Conservation (phyloP, 2,888 invertebrate species). For the Xestia ashworthii region DNA sequence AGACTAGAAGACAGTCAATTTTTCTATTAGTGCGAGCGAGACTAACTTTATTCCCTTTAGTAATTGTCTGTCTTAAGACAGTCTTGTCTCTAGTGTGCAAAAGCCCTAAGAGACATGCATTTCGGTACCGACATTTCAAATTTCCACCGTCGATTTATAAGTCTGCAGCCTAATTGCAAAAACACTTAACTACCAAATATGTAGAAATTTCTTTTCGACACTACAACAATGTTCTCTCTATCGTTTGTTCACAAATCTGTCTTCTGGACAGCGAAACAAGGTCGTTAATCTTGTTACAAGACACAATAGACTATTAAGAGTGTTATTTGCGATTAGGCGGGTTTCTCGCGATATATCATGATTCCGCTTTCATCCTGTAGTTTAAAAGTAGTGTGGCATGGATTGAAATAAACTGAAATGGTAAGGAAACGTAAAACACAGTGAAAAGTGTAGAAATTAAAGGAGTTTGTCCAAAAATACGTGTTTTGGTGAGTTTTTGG, state of each 20-base stretch:
- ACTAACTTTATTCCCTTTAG: too few species aligned
- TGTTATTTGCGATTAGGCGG: constrained; percentile 7
- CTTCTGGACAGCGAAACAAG: not conserved
- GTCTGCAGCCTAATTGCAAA: not conserved
- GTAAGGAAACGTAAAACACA: not conserved
- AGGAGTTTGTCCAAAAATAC: not conserved
- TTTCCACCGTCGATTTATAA: not conserved
- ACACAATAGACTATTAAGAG: not conserved
- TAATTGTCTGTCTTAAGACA: too few species aligned
- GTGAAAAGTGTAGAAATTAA: not conserved
- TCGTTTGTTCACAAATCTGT: constrained; percentile 13
- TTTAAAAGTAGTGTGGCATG: too few species aligned
- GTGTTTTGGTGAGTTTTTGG: constrained; percentile 6
- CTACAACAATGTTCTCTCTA: not conserved
- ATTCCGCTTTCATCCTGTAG: constrained; percentile 6
- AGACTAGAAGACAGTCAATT: too few species aligned
- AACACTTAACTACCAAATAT: not conserved
- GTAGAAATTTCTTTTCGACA: not conserved
- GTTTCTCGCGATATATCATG: constrained; percentile 2
- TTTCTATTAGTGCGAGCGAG: too few species aligned
- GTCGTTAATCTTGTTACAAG: constrained; percentile 16
- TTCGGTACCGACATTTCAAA: not conserved
- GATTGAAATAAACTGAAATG: constrained; percentile 2
- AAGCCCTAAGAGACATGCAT: not conserved
- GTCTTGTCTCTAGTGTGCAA: too few species aligned